These are phyloP conservation scores for Balearica regulorum DNA, from an alignment of 2,797 vertebrate genomes.

Conservation along the genomic window DNA sequence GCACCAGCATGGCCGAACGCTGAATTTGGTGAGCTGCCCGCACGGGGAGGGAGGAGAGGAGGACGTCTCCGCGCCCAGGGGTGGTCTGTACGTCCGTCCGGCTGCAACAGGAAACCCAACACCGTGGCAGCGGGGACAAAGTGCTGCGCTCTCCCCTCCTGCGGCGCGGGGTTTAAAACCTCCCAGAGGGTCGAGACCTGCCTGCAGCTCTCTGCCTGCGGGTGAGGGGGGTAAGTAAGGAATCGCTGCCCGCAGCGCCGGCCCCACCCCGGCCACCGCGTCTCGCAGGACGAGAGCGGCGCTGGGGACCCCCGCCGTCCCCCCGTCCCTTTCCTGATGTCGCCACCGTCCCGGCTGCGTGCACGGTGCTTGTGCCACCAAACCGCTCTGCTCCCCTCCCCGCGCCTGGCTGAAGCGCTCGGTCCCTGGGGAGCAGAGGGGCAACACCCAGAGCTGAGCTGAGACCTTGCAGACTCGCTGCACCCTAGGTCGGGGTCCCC, in stretches of 20 bases:
- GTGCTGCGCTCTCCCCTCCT: background rate
- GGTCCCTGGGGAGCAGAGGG: background rate
- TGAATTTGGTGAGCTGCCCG: background rate
- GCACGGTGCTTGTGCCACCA: background rate
- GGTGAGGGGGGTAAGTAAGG: background rate
- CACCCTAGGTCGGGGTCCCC: background rate
- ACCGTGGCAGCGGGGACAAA: background rate
- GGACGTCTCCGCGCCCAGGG: background rate
- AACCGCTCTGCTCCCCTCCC: background rate
- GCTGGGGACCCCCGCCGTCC: background rate
- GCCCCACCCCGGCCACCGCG: fast-evolving
- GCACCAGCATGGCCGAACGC: fast-evolving
- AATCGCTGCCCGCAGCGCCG: background rate
- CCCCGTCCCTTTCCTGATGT: background rate
- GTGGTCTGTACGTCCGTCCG: background rate
- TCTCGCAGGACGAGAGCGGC: background rate
- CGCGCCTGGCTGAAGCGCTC: fast-evolving
- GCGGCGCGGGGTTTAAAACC: background rate
- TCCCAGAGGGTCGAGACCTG: fast-evolving
- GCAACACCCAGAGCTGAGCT: background rate
- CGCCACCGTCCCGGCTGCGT: background rate
- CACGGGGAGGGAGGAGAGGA: background rate
- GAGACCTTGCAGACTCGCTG: background rate
- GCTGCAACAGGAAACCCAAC: conserved; percentile 23
- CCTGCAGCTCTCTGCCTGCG: background rate